A percentile compares a stretch with the other conserved stretches of the same genome.
phyloP scores from a whole-genome alignment of 2,888 invertebrate species.

The Cheilosia urbana region DNA sequence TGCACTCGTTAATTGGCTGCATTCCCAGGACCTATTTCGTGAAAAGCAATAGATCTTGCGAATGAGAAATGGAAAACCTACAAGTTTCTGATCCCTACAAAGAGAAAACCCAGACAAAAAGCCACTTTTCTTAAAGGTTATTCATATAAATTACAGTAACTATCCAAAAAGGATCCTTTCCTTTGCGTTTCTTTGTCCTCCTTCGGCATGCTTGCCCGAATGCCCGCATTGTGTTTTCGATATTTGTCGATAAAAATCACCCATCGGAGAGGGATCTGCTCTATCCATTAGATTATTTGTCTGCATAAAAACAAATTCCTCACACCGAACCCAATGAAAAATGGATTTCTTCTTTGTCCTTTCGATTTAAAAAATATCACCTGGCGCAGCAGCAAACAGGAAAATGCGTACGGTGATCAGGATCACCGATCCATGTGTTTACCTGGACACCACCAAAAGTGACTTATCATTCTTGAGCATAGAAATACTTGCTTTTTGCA shows the following conservation, averaged over 20 bases:
- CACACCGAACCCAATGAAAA: conserved; percentile 32
- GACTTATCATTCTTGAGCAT: conserved; percentile 57
- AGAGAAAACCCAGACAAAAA: conserved; percentile 10
- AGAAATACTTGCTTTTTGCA: conserved; percentile 36
- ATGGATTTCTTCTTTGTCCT: conserved; percentile 31
- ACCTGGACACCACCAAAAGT: conserved; percentile 61
- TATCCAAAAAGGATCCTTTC: conserved; percentile 34
- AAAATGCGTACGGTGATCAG: conserved; percentile 28
- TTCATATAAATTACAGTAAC: conserved; percentile 38
- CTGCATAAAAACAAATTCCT: conserved; percentile 33
- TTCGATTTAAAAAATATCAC: conserved; percentile 32
- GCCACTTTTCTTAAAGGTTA: conserved; percentile 6
- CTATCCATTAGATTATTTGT: conserved; percentile 37
- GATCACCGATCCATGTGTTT: conserved; percentile 37
- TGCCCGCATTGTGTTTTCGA: conserved; percentile 44
- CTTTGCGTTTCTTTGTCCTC: background rate
- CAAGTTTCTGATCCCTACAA: conserved; percentile 12
- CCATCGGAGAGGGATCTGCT: conserved; percentile 10
- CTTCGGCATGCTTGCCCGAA: conserved; percentile 25
- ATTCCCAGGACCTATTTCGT: conserved; percentile 24
- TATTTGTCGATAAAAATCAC: conserved; percentile 55
- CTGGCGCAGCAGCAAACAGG: conserved; percentile 42
- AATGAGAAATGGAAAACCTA: conserved; percentile 23
- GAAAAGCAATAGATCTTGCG: conserved; percentile 23
- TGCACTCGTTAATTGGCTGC: conserved; percentile 52